A percentile compares a stretch with the other conserved stretches of the same genome.
These are phyloP conservation scores for Microctonus brassicae DNA, from an alignment of 2,888 invertebrate genomes.

Conservation along the genomic window DNA sequence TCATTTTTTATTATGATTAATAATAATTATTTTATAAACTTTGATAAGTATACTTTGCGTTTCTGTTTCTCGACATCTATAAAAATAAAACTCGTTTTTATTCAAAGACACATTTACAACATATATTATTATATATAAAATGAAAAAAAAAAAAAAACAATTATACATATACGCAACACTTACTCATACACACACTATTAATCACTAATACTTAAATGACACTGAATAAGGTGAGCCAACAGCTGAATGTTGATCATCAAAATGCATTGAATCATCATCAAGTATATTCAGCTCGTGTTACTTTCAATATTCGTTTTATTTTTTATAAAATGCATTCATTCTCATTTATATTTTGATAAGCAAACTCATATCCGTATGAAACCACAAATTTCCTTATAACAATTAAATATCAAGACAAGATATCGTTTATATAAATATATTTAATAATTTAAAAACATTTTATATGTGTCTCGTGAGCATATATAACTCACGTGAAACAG, in stretches of 20 bases:
- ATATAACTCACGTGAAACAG: constrained; percentile 32
- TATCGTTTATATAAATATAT: not conserved
- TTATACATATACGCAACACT: not conserved
- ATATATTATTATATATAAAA: not conserved
- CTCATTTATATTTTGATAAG: not conserved
- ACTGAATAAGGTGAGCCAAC: constrained; percentile 1
- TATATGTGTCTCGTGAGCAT: not conserved
- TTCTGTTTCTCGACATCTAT: not conserved
- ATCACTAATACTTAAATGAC: not conserved
- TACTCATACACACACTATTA: not conserved
- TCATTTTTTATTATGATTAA: constrained; percentile 73
- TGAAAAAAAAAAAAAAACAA: no score
- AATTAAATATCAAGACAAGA: not conserved
- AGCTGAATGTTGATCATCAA: not conserved
- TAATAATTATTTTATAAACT: not conserved
- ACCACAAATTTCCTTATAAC: constrained; percentile 8
- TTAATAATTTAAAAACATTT: not conserved
- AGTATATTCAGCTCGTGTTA: not conserved
- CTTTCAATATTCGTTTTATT: not conserved
- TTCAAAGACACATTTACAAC: not conserved
- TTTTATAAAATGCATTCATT: not conserved
- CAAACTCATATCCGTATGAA: not conserved
- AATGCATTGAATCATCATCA: not conserved
- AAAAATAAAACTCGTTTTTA: not conserved
- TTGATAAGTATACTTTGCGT: not conserved